Conservation (phyloP, 2,888 invertebrate species). For the Horisme vitalbata region DNA sequence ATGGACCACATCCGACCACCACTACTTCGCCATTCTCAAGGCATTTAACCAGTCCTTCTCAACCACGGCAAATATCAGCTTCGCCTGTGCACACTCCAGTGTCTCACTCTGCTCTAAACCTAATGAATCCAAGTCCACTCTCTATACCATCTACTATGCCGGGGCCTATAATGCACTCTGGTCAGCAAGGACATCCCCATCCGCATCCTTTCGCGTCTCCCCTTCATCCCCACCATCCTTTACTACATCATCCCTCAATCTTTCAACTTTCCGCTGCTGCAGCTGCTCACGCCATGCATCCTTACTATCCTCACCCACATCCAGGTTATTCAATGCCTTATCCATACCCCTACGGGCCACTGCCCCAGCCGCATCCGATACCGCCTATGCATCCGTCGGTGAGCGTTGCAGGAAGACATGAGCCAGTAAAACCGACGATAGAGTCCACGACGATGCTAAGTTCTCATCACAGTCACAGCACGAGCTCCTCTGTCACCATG, state of each 20-base stretch:
- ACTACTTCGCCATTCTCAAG: constrained; percentile 78
- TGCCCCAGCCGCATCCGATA: constrained; percentile 89
- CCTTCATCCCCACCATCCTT: constrained; percentile 88
- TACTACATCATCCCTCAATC: constrained; percentile 84
- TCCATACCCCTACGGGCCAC: constrained; percentile 88
- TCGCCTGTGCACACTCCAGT: constrained; percentile 77
- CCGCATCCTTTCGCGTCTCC: constrained; percentile 86
- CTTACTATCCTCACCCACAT: constrained; percentile 87
- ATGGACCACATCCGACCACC: constrained; percentile 66
- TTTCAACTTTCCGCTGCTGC: constrained; percentile 83
- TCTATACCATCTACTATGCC: constrained; percentile 85
- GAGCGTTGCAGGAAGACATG: constrained; percentile 73
- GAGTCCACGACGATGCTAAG: constrained; percentile 87
- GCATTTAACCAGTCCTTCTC: constrained; percentile 76
- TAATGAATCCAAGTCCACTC: constrained; percentile 83
- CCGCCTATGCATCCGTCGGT: constrained; percentile 84
- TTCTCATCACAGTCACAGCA: constrained; percentile 88
- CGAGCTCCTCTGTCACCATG: constrained; percentile 87
- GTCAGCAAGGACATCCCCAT: constrained; percentile 88
- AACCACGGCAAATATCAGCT: constrained; percentile 74
- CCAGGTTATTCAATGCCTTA: constrained; percentile 87
- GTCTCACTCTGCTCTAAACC: constrained; percentile 84
- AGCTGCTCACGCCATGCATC: constrained; percentile 86
- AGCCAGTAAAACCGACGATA: constrained; percentile 79
- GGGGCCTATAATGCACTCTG: constrained; percentile 88